Conservation (phyloP, 2,888 invertebrate species). For the Nipponacmea schrenckii region DNA sequence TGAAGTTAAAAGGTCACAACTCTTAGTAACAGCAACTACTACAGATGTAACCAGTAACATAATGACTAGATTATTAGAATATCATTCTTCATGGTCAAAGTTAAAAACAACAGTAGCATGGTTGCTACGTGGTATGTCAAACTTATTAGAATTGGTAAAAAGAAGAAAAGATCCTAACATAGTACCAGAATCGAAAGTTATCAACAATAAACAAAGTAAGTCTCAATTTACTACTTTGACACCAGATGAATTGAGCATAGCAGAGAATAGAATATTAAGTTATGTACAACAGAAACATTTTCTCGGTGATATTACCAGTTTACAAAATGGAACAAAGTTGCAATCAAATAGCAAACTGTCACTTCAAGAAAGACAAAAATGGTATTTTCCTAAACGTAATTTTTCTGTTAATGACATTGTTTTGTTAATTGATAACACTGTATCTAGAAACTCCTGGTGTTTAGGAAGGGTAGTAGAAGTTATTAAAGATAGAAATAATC, state of each 20-base stretch:
- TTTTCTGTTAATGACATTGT: slow-evolving; percentile 12
- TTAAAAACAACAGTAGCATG: neutral
- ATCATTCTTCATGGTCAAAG: neutral
- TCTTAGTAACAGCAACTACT: neutral
- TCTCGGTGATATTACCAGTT: neutral
- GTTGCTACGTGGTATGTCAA: neutral
- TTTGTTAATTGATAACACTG: slow-evolving; percentile 11
- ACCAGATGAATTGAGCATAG: neutral
- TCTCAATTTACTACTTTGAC: neutral
- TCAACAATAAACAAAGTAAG: neutral
- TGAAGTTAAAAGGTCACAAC: slow-evolving; percentile 11
- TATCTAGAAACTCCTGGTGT: slow-evolving; percentile 14
- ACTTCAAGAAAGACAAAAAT: slow-evolving; percentile 26
- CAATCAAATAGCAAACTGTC: slow-evolving; percentile 3
- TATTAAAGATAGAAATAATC: slow-evolving; percentile 14
- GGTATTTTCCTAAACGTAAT: slow-evolving; percentile 14
- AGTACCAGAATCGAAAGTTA: too few species aligned
- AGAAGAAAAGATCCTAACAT: too few species aligned
- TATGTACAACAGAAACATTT: slow-evolving; percentile 6
- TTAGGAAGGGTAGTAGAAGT: slow-evolving; percentile 1
- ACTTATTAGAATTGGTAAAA: neutral
- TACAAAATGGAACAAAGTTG: neutral
- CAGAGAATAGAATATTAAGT: slow-evolving; percentile 3
- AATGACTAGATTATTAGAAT: neutral
- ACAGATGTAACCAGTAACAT: neutral